Conservation (phyloP, 2,113 vertebrate species). For the Ptilorrhoa leucosticta region DNA sequence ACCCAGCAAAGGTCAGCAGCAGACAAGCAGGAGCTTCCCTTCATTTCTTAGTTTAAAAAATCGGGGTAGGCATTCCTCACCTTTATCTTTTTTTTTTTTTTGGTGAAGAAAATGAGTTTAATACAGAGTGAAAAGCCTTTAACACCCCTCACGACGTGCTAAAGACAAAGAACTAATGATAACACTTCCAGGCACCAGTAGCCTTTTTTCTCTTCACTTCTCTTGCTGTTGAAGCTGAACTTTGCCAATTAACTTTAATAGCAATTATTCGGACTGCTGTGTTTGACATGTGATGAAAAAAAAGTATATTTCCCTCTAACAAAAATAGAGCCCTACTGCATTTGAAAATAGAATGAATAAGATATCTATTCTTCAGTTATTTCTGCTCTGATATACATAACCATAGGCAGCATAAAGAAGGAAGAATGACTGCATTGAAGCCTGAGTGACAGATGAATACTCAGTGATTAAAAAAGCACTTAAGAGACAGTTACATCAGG, state of each 20-base stretch:
- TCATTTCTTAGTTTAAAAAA: not conserved
- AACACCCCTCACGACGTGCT: not conserved
- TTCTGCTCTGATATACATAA: slow-evolving; percentile 68
- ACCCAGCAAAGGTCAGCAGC: not conserved
- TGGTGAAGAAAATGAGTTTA: not conserved
- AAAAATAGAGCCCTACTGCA: slow-evolving; percentile 57
- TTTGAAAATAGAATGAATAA: slow-evolving; percentile 67
- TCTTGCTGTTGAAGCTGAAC: not conserved
- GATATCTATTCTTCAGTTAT: slow-evolving; percentile 61
- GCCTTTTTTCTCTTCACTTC: not conserved
- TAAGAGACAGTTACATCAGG: slow-evolving; percentile 28
- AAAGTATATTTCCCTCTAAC: slow-evolving; percentile 43
- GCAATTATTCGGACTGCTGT: slow-evolving; percentile 1
- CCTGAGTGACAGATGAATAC: slow-evolving; percentile 62
- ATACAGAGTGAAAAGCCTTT: not conserved
- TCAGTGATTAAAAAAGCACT: slow-evolving; percentile 43
- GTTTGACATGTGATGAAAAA: not conserved
- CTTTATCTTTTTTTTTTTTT: not conserved
- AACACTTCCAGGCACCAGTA: not conserved
- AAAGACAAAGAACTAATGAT: not conserved
- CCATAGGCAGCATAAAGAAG: slow-evolving; percentile 56
- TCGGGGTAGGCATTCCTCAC: not conserved
- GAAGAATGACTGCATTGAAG: slow-evolving; percentile 59
- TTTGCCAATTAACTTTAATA: slow-evolving; percentile 18
- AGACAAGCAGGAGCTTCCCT: not conserved